Conservation (phyloP, 1,140 invertebrate genomes). For the Planococcus citri region DNA sequence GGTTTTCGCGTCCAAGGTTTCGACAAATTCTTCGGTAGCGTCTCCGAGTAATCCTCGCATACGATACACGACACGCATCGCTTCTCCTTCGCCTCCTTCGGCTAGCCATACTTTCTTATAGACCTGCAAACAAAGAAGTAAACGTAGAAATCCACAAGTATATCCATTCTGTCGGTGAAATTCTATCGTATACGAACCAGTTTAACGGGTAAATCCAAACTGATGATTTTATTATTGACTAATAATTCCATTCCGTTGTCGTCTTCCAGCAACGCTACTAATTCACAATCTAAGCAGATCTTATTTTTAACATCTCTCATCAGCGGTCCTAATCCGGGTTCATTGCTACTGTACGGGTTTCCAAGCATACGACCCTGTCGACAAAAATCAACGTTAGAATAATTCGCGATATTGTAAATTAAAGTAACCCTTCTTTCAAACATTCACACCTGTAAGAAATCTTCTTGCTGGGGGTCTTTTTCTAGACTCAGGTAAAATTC, state of each 20-base stretch:
- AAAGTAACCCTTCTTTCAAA: background rate
- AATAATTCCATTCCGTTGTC: conserved; percentile 97
- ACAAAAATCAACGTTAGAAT: conserved; percentile 25
- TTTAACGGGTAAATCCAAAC: conserved; percentile 86
- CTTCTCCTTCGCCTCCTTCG: conserved; percentile 35
- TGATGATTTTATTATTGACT: conserved; percentile 98
- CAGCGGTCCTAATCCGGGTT: conserved; percentile 83
- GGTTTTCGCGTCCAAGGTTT: conserved; percentile 72
- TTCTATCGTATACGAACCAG: conserved; percentile 45
- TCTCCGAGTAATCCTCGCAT: conserved; percentile 94
- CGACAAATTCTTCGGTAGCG: conserved; percentile 96
- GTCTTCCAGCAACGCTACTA: conserved; percentile 90
- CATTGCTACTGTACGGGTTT: conserved; percentile 90
- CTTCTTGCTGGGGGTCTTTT: conserved; percentile 97
- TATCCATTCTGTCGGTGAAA: background rate
- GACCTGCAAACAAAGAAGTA: conserved; percentile 31
- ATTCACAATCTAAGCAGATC: conserved; percentile 92
- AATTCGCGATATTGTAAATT: background rate
- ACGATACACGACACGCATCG: conserved; percentile 97
- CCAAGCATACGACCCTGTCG: conserved; percentile 89
- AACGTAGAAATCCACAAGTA: background rate
- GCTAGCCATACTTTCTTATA: conserved; percentile 52
- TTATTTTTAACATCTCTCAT: conserved; percentile 99
- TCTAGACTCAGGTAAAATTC: conserved; percentile 94
- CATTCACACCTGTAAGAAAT: conserved; percentile 69